phyloP scores from a whole-genome alignment of 2,888 invertebrate species.

The Dermolepida albohirtum region DNA sequence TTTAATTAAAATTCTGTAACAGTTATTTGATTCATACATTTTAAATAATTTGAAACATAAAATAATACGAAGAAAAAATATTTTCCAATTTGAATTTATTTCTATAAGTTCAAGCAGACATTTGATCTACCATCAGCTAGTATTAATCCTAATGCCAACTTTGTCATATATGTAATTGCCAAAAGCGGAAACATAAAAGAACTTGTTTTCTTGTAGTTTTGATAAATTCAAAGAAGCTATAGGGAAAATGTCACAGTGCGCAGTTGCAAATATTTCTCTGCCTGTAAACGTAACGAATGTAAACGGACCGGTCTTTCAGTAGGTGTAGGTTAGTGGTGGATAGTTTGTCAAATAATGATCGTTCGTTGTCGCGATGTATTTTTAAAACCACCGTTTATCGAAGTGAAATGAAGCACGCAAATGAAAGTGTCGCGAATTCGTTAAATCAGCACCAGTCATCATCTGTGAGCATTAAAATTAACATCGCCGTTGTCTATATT shows the following conservation, averaged over 20 bases:
- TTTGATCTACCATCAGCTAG: no score
- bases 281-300: constrained; percentile 12
- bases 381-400: constrained; percentile 17
- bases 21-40: no score
- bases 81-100: no score
- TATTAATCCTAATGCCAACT: no score
- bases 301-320: constrained; percentile 30
- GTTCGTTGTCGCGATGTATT: constrained; percentile 22
- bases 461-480: neutral
- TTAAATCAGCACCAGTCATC: constrained; percentile 13
- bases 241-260: constrained; percentile 25
- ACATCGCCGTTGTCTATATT: constrained; percentile 1
- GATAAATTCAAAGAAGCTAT: constrained; percentile 1
- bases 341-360: constrained; percentile 5
- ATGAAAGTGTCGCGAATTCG: constrained; percentile 23
- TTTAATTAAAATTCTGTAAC: no score
- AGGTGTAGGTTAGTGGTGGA: constrained; percentile 40
- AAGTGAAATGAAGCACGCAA: constrained; percentile 30
- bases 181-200: neutral
- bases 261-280: constrained; percentile 40
- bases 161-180: neutral
- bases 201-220: constrained; percentile 2
- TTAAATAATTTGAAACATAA: no score
- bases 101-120: no score
- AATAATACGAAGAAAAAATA: no score